Base-by-base conservation (phyloP, 2,113 vertebrate genomes). In the Anoura caudifer region DNA sequence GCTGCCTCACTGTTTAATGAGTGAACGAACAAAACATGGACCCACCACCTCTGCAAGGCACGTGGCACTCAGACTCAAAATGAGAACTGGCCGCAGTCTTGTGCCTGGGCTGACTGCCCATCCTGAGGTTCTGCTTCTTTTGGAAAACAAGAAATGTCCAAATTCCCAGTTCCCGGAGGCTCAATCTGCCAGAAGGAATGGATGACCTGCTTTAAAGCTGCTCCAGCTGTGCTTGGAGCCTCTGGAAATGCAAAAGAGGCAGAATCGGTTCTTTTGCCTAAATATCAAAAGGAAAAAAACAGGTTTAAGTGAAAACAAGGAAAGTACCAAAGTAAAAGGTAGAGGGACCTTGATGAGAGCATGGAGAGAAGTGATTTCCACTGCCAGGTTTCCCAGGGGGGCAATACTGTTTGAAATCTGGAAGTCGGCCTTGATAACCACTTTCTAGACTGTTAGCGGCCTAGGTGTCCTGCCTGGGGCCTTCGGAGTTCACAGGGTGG, bases 291-390 rank as follows among this genome's bases (percentile, higher is more conserved):
- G 38, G 12, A 9, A 50, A 43, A 36, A 79, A 43, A 14, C 9
- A 65, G 31, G 61, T 87, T 94, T 85, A 92, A 45, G 31, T 33
- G 24, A 90, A 91, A 96, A 63, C 24, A 81, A 87, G 80, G 90
- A 52, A 92, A 84, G 94, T 69, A 61, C 36, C 59, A 50, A 67
- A 17, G 17, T 4, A 13, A 56, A 28, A 3, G 10, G 59, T 7
- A 19, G 47, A 76, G 33, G 87, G 43, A 50, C 31, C 11, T 31
- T 56, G 67, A 63, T 41, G 28, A 31, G 47, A 45, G 14, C 3
- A 0, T 2, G 10, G 36, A 38, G 20, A 45, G 38, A 69, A 67
- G 73, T 33, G 20, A 47, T 26, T 61, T 67, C 63, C 1, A 1
- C 0, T 2, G 22, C 33, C 14, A 20, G 13, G 38, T 28, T 73